These are phyloP conservation scores for Drosophila ohnishii DNA, from an alignment of 1,140 invertebrate genomes.

Conservation along the genomic window DNA sequence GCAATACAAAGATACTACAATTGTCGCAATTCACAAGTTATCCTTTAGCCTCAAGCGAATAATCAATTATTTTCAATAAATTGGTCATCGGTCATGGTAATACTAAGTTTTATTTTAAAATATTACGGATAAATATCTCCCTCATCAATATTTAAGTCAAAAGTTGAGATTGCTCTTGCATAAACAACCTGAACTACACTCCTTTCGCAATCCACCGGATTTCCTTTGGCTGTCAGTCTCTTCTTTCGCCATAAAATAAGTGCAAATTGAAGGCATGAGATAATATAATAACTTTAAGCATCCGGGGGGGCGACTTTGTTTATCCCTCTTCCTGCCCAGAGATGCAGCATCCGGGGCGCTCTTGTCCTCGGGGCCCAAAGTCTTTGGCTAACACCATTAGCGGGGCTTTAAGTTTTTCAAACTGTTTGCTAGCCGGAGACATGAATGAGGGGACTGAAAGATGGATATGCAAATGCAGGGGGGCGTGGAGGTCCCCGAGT, in stretches of 20 bases:
- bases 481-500: slow-evolving; percentile 5
- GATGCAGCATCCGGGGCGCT: slow-evolving; percentile 10
- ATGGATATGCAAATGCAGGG: slow-evolving; percentile 2
- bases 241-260: slow-evolving; percentile 7
- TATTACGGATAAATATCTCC: not conserved
- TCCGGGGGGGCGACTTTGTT: slow-evolving; percentile 10
- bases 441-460: not conserved
- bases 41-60: no score
- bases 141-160: not conserved
- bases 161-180: not conserved
- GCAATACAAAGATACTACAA: no score
- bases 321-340: slow-evolving; percentile 11
- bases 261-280: slow-evolving; percentile 22
- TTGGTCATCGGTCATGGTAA: no score
- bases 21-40: no score
- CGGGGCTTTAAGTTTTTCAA: slow-evolving; percentile 33
- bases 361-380: slow-evolving; percentile 18
- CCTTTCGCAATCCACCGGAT: not conserved
- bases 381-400: slow-evolving; percentile 41
- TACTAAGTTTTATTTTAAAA: not conserved
- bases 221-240: not conserved
- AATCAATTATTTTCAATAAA: no score
- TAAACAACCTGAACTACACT: not conserved
- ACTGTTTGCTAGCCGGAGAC: slow-evolving; percentile 1
- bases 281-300: slow-evolving; percentile 27